Conservation (phyloP, 2,888 invertebrate genomes). For the Germaria angustata region DNA sequence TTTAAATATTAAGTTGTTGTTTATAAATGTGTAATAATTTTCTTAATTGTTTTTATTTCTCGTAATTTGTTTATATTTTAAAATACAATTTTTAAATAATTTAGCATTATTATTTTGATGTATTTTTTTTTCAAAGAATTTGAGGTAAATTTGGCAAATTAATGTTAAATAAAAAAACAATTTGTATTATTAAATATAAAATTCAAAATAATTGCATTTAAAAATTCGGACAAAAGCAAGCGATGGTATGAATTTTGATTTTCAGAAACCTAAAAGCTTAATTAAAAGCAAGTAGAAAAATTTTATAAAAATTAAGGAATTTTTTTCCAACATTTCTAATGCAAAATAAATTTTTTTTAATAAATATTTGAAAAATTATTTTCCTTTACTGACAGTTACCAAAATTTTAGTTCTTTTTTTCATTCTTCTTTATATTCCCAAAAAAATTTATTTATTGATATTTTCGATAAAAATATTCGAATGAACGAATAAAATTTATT, state of each 20-base stretch:
- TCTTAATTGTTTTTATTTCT: conserved; percentile 39
- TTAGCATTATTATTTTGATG: conserved; percentile 49
- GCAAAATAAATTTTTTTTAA: too few species aligned
- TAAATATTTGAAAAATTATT: too few species aligned
- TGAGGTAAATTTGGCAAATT: conserved; percentile 80
- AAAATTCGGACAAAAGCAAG: background rate
- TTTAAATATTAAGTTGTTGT: background rate
- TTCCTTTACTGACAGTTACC: too few species aligned
- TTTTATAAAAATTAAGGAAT: too few species aligned
- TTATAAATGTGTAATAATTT: conserved; percentile 5
- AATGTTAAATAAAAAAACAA: conserved; percentile 66
- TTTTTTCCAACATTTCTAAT: too few species aligned
- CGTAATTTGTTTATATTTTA: conserved; percentile 19
- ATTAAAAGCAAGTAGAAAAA: too few species aligned
- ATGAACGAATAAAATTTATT: too few species aligned
- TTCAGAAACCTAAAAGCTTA: too few species aligned
- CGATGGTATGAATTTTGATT: background rate
- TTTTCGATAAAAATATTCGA: too few species aligned
- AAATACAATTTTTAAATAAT: conserved; percentile 55
- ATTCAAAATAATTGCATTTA: conserved; percentile 33
- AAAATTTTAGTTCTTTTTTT: too few species aligned
- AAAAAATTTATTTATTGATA: too few species aligned
- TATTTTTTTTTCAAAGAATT: conserved; percentile 68
- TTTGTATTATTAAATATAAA: conserved; percentile 59
- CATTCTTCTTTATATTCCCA: too few species aligned